Evolutionary conservation across 2,113 vertebrate genomes (phyloP).

Genomic region (Corynorhinus townsendii): DNA sequence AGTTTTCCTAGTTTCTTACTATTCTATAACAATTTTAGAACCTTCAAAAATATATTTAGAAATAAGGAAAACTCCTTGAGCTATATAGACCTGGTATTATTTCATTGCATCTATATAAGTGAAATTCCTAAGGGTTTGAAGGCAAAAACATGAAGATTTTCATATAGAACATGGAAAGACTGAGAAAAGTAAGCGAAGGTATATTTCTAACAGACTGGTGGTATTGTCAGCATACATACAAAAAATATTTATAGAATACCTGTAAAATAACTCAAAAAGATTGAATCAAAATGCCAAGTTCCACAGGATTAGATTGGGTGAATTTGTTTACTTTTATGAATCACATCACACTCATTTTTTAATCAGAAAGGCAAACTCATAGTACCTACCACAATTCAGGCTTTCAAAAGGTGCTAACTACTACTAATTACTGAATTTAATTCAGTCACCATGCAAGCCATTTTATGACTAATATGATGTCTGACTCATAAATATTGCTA

Average conservation of each 20-base stretch:
- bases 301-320: neutral
- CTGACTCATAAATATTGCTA: neutral
- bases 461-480: neutral
- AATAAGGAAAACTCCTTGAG: neutral
- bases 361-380: neutral
- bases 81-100: neutral
- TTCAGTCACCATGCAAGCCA: neutral
- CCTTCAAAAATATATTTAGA: neutral
- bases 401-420: neutral
- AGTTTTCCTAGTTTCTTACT: too few species aligned
- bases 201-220: neutral
- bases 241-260: neutral
- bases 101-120: neutral
- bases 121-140: neutral
- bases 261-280: neutral
- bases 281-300: neutral
- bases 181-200: neutral
- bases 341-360: neutral
- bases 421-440: neutral
- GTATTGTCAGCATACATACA: neutral
- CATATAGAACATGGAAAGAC: neutral
- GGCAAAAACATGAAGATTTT: neutral
- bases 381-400: neutral
- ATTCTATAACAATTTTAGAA: neutral
- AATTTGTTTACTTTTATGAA: neutral